Evolutionary conservation across 2,888 invertebrate species (phyloP).

Genomic region (Tetragonula carbonaria): DNA sequence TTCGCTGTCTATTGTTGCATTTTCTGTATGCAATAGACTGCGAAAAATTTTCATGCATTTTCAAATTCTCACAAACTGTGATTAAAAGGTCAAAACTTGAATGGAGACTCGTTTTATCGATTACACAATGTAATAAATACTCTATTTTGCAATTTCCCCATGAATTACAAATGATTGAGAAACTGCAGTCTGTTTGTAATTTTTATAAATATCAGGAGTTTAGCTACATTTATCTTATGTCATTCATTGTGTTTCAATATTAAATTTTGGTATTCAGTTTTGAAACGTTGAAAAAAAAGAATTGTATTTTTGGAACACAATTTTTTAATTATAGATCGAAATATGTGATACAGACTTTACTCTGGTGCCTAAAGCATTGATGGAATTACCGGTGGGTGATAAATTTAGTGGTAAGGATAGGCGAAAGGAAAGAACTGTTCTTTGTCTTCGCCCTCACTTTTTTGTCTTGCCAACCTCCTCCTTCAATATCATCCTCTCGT

Average conservation of each 20-base stretch:
- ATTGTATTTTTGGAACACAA: constrained; percentile 33
- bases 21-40: too few species aligned
- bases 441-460: constrained; percentile 53
- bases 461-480: constrained; percentile 21
- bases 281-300: not conserved
- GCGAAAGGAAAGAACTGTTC: constrained; percentile 75
- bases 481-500: constrained; percentile 51
- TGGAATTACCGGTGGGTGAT: constrained; percentile 82
- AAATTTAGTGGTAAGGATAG: constrained; percentile 81
- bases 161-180: too few species aligned
- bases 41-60: too few species aligned
- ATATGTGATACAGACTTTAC: constrained; percentile 72
- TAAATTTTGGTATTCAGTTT: not conserved
- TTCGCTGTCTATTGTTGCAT: constrained; percentile 14
- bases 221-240: not conserved
- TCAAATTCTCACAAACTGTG: too few species aligned
- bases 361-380: constrained; percentile 80
- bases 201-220: not conserved
- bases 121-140: not conserved
- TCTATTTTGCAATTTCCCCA: too few species aligned
- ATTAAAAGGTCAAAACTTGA: too few species aligned
- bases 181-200: not conserved
- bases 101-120: too few species aligned
- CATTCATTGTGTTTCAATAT: not conserved
- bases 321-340: constrained; percentile 61